phyloP scores from a whole-genome alignment of 2,888 invertebrate species.

The Pycnomerus fuliginosus region DNA sequence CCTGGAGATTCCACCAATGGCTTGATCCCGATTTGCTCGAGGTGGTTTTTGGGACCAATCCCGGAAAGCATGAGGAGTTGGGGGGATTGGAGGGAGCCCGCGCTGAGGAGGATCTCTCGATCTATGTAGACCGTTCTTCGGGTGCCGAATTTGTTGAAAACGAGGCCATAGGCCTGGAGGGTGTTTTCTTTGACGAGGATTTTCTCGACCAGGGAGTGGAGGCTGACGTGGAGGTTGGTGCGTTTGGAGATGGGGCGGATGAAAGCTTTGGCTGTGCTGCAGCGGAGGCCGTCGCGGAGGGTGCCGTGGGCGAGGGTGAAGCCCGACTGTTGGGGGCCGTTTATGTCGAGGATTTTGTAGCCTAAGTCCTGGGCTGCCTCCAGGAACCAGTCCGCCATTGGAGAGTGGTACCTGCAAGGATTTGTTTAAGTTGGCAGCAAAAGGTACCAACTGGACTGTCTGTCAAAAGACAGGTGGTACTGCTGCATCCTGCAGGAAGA shows the following conservation, averaged over 20 bases:
- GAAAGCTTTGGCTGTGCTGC: slow-evolving; percentile 83
- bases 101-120: slow-evolving; percentile 81
- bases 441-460: neutral
- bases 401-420: slow-evolving; percentile 61
- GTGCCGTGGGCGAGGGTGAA: slow-evolving; percentile 78
- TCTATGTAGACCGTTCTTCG: slow-evolving; percentile 58
- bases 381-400: slow-evolving; percentile 68
- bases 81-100: slow-evolving; percentile 81
- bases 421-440: neutral
- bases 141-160: slow-evolving; percentile 61
- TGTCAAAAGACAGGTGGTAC: too few relatives aligned
- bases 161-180: slow-evolving; percentile 60
- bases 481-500: too few relatives aligned
- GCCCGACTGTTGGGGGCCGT: slow-evolving; percentile 77
- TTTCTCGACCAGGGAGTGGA: slow-evolving; percentile 60
- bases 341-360: slow-evolving; percentile 70
- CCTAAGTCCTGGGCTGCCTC: slow-evolving; percentile 70
- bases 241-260: slow-evolving; percentile 67
- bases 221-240: slow-evolving; percentile 67
- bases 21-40: slow-evolving; percentile 61
- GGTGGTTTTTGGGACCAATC: slow-evolving; percentile 67
- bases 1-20: slow-evolving; percentile 65
- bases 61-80: slow-evolving; percentile 87
- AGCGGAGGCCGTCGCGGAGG: slow-evolving; percentile 73
- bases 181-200: slow-evolving; percentile 62